phyloP scores from a whole-genome alignment of 2,888 invertebrate genomes.

The Auanema sp. region DNA sequence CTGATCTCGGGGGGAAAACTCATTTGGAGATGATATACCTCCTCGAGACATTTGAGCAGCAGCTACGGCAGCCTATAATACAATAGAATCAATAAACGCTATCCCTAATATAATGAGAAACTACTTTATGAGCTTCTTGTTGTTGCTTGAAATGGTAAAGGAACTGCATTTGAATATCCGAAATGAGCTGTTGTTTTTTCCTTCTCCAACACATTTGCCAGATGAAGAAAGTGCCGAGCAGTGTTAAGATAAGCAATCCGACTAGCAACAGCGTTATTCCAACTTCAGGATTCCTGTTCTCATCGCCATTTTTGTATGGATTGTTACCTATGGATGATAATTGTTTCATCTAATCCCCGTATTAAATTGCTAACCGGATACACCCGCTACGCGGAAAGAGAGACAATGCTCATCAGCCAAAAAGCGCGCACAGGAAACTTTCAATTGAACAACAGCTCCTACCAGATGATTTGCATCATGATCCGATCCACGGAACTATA shows the following conservation, averaged over 20 bases:
- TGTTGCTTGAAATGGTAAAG: conserved; percentile 45
- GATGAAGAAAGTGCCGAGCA: conserved; percentile 24
- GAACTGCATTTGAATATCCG: conserved; percentile 59
- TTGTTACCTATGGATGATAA: not conserved
- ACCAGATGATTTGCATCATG: conserved; percentile 23
- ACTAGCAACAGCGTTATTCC: not conserved
- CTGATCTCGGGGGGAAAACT: not conserved
- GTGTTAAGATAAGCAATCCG: not conserved
- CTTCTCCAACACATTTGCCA: conserved; percentile 37
- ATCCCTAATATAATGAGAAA: not conserved
- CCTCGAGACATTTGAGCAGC: not conserved
- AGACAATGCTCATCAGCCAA: conserved; percentile 10
- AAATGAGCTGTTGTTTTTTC: conserved; percentile 42
- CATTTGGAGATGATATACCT: conserved; percentile 1
- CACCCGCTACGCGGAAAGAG: conserved; percentile 15
- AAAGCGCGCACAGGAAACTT: conserved; percentile 21
- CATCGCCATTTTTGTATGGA: not conserved
- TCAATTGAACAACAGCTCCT: conserved; percentile 33
- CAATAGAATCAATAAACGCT: not conserved
- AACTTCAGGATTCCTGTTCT: not conserved
- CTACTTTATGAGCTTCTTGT: conserved; percentile 23
- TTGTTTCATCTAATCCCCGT: not conserved
- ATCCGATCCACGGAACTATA: conserved; percentile 36
- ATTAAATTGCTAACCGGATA: conserved; percentile 4
- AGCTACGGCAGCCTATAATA: not conserved